Percentiles rank a stretch among this genome's conserved stretches.
phyloP scores from a whole-genome alignment of 1,140 invertebrate species.

The Drosophila virilis region DNA sequence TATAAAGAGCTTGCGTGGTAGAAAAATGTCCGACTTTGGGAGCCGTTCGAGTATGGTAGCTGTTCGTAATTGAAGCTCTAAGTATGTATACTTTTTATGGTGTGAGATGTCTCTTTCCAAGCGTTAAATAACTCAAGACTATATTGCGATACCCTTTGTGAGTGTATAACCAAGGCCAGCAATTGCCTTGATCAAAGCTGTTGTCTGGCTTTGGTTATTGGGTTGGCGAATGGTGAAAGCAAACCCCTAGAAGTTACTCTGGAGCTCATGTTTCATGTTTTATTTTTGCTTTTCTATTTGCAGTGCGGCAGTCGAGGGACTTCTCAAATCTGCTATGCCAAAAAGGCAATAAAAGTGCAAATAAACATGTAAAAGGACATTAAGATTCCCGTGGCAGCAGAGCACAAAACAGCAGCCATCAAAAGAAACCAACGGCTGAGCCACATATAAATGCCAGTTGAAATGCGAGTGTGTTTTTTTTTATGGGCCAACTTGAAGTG shows the following conservation, averaged over 20 bases:
- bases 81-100: no score
- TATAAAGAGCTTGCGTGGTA: no score
- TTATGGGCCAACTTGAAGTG: conserved; percentile 61
- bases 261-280: conserved; percentile 32
- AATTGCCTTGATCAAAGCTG: not conserved
- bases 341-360: conserved; percentile 69
- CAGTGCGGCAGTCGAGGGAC: conserved; percentile 6
- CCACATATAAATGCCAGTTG: conserved; percentile 49
- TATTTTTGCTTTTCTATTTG: conserved; percentile 26
- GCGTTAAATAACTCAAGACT: no score
- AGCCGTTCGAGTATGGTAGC: no score
- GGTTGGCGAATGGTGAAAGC: not conserved
- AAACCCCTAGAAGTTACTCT: conserved; percentile 22
- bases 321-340: conserved; percentile 9
- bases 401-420: conserved; percentile 5
- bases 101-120: no score
- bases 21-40: no score
- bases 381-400: conserved; percentile 50
- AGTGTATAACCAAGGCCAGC: no score
- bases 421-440: conserved; percentile 16
- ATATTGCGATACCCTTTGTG: no score
- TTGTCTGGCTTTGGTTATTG: conserved; percentile 50
- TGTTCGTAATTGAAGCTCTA: no score
- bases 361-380: conserved; percentile 81
- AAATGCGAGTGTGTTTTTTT: conserved; percentile 59